Evolutionary conservation across 2,113 vertebrate genomes (phyloP).

Genomic region (Oreochromis aureus): DNA sequence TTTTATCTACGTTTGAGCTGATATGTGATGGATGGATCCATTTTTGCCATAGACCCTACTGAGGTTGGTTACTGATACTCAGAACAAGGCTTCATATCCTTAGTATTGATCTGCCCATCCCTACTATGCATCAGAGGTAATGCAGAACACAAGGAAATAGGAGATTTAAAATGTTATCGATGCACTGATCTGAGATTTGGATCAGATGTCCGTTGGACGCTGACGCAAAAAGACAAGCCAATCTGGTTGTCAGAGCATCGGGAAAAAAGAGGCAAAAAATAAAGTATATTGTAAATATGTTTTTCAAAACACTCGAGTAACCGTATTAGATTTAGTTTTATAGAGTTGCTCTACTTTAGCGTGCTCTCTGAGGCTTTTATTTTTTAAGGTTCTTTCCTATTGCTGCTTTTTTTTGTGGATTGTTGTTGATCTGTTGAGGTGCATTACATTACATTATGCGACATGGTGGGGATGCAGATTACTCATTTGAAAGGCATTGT

Average conservation of each 20-base stretch:
- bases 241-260: not conserved
- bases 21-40: not conserved
- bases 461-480: not conserved
- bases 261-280: not conserved
- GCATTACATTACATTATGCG: not conserved
- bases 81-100: not conserved
- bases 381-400: not conserved
- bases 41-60: not conserved
- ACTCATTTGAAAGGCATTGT: not conserved
- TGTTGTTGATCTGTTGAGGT: not conserved
- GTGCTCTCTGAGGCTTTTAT: not conserved
- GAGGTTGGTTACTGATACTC: not conserved
- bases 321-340: not conserved
- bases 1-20: not conserved
- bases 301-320: not conserved
- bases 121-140: not conserved
- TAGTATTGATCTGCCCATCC: not conserved
- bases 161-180: not conserved
- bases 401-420: not conserved
- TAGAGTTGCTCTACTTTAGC: rapidly evolving
- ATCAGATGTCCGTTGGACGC: not conserved
- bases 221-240: not conserved
- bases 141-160: not conserved
- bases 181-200: not conserved
- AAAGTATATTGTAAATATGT: not conserved